Percentiles rank a stretch among this genome's conserved stretches.
phyloP scores from a whole-genome alignment of 2,797 vertebrate genomes.

The Arctocebus calabarensis region DNA sequence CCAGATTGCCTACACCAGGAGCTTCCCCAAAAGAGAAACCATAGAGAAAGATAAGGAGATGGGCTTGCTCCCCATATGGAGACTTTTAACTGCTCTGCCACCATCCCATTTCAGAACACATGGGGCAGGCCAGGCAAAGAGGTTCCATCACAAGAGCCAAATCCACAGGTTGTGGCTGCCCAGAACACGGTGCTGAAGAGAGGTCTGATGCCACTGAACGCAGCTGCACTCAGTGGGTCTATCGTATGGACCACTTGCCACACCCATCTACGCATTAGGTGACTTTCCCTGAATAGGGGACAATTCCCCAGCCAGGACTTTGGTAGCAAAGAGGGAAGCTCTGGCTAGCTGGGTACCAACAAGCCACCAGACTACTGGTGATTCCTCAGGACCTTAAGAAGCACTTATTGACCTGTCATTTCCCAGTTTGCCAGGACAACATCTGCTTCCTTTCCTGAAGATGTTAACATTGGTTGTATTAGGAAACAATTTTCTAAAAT shows the following conservation, averaged over 20 bases:
- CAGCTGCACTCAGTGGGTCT: neutral
- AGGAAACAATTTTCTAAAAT: slow-evolving; percentile 74
- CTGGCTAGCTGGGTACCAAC: fast-evolving
- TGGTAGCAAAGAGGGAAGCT: neutral
- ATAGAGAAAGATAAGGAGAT: neutral
- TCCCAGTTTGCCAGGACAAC: fast-evolving
- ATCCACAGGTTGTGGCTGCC: neutral
- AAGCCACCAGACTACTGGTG: neutral
- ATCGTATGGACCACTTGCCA: neutral
- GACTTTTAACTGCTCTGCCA: neutral
- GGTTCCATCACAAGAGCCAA: neutral
- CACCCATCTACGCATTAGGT: neutral
- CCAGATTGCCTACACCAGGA: neutral
- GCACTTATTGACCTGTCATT: fast-evolving
- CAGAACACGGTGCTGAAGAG: neutral
- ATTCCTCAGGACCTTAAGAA: neutral
- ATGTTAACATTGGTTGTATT: neutral
- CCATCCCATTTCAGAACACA: neutral
- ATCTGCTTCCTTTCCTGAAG: neutral
- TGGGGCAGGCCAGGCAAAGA: neutral
- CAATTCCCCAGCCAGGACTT: neutral
- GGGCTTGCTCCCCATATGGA: fast-evolving
- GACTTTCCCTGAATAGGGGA: neutral
- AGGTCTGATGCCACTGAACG: neutral
- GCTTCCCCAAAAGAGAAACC: neutral